Evolutionary conservation across 2,113 vertebrate species (phyloP), one percentile per base, ranked within the genome.

Genomic region (Terrapene triunguis): DNA sequence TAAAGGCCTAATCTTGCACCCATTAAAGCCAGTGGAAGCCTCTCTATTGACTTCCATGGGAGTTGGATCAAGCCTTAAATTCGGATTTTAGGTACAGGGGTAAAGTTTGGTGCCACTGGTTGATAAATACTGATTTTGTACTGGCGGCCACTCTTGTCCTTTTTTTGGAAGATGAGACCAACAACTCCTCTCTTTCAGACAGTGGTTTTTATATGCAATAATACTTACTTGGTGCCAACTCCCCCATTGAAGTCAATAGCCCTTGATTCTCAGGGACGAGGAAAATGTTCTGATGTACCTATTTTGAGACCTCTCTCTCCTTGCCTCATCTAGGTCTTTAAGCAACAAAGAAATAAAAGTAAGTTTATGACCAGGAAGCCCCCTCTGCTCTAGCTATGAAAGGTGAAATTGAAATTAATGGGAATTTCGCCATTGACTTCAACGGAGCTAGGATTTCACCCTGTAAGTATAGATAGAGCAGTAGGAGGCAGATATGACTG

Each of bases 51-150:
- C 44, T 59, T 55, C 51, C 1, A 3, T 8, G 38, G 11, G 32
- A 42, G 13, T 12, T 35, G 12, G 59, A 11, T 35, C 47, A 7
- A 47, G 35, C 48, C 0, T 12, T 50, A 10, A 57, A 81, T 59
- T 29, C 48, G 17, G 19, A 17, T n/a, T 72, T 84, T 24, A n/a
- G 80, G 35, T 38, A 1, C 0, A 47, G n/a, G 42, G 59, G 0
- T 12, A 7, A 81, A 47, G 0, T 57, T 3, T 2, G 19, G 11
- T 10, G 22, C 25, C 48, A 2, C 17, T 38, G 38, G 7, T 14
- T 69, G 29, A 35, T 21, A 69, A 80, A 14, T 4, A 2, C 44
- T 1, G 3, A 84, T 17, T 5, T 6, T 14, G 24, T 27, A 44
- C 27, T 7, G 25, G 42, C 14, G 74, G 47, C 6, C 47, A 0